Percentiles rank a stretch among this genome's conserved stretches.
Conservation (phyloP, 1,140 invertebrate genomes). For the Bradynema listronoti region DNA sequence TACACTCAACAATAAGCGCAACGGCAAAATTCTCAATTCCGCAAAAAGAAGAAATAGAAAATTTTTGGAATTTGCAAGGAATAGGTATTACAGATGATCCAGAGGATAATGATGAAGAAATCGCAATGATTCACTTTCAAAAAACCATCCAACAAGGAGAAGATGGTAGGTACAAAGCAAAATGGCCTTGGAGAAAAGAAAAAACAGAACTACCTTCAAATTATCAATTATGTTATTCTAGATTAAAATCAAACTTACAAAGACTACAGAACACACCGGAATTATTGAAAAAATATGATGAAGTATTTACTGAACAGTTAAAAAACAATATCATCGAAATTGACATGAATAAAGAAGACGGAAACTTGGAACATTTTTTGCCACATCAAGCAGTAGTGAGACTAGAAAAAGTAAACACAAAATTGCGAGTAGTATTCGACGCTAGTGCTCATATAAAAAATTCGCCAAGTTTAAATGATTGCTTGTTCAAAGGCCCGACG, state of each 20-base stretch:
- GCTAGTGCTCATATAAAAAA: conserved; percentile 42
- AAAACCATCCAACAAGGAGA: not conserved
- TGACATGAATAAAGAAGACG: not conserved
- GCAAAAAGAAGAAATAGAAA: not conserved
- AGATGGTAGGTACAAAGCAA: conserved; percentile 8
- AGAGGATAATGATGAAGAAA: conserved; percentile 22
- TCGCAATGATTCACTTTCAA: conserved; percentile 12
- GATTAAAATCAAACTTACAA: not conserved
- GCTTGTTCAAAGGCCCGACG: conserved; percentile 34
- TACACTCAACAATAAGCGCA: too few species aligned
- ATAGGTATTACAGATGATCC: conserved; percentile 28
- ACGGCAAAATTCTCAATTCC: too few species aligned
- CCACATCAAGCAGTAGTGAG: conserved; percentile 13
- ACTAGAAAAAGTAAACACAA: conserved; percentile 44
- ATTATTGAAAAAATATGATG: conserved; percentile 7
- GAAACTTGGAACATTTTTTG: conserved; percentile 9
- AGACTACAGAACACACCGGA: not conserved
- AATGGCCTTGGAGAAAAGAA: conserved; percentile 11
- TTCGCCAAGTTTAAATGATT: conserved; percentile 55
- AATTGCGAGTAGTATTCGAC: conserved; percentile 58
- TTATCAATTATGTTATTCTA: not conserved
- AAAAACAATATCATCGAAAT: conserved; percentile 3
- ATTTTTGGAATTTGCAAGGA: conserved; percentile 22
- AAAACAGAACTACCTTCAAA: conserved; percentile 7
- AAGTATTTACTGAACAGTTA: not conserved